phyloP scores from a whole-genome alignment of 2,888 invertebrate genomes.

The Oasisia sp. region DNA sequence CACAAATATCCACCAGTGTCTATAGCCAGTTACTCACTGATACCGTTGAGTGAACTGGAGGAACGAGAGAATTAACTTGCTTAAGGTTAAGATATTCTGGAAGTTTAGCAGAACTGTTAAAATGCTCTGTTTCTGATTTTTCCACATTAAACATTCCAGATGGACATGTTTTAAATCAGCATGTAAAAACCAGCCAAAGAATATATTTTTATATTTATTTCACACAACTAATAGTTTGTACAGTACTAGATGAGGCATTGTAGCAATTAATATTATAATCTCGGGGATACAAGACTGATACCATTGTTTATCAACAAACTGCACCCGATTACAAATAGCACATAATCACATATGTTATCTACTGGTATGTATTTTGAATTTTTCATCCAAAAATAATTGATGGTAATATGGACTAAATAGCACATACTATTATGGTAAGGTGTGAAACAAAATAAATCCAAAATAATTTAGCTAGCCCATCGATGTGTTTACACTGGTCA shows the following conservation, averaged over 20 bases:
- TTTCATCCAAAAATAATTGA: background rate
- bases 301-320: background rate
- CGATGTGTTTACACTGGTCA: background rate
- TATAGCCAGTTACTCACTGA: too few species aligned
- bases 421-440: too few species aligned
- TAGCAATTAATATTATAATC: background rate
- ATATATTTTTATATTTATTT: background rate
- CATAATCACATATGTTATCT: too few species aligned
- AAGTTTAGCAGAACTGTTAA: too few species aligned
- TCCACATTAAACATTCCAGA: too few species aligned
- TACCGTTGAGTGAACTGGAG: too few species aligned
- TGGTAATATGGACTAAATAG: background rate
- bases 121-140: too few species aligned
- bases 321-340: too few species aligned
- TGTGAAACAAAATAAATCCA: background rate
- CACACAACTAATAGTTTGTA: background rate
- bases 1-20: too few species aligned
- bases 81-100: too few species aligned
- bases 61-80: too few species aligned
- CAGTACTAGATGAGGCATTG: background rate
- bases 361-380: background rate
- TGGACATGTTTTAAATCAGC: background rate
- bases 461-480: background rate
- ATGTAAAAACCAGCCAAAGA: background rate
- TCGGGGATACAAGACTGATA: background rate